phyloP scores from a whole-genome alignment of 2,888 invertebrate genomes.

The Sinohyriopsis cumingii region DNA sequence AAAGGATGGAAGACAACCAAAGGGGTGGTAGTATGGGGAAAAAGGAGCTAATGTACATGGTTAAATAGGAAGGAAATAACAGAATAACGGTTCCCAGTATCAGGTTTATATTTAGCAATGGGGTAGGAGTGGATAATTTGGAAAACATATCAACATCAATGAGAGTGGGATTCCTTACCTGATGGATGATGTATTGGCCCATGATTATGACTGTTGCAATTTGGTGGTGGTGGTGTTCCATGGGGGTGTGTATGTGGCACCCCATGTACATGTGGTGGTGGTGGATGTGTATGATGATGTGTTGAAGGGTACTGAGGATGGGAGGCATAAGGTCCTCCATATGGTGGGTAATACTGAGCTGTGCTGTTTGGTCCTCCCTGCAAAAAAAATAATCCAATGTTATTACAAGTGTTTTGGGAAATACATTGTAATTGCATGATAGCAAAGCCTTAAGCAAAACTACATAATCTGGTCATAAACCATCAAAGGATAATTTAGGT shows the following conservation, averaged over 20 bases:
- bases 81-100: no score
- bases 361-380: slow-evolving; percentile 65
- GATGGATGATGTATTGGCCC: slow-evolving; percentile 41
- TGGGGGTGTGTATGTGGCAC: slow-evolving; percentile 72
- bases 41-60: no score
- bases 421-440: no score
- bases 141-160: background rate
- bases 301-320: slow-evolving; percentile 49
- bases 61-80: no score
- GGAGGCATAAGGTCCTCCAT: slow-evolving; percentile 67
- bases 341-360: slow-evolving; percentile 81
- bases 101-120: no score
- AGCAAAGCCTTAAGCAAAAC: no score
- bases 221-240: slow-evolving; percentile 52
- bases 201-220: slow-evolving; percentile 48
- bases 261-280: slow-evolving; percentile 76
- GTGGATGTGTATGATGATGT: slow-evolving; percentile 53
- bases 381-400: slow-evolving; percentile 15
- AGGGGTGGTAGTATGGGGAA: no score
- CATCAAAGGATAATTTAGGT: no score
- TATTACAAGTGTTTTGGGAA: no score
- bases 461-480: no score
- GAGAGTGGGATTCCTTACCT: slow-evolving; percentile 27
- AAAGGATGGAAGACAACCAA: no score
- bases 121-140: background rate